Percentiles rank a stretch among this genome's conserved stretches.
Conservation (phyloP, 2,797 vertebrate genomes). For the Danio kyathit region DNA sequence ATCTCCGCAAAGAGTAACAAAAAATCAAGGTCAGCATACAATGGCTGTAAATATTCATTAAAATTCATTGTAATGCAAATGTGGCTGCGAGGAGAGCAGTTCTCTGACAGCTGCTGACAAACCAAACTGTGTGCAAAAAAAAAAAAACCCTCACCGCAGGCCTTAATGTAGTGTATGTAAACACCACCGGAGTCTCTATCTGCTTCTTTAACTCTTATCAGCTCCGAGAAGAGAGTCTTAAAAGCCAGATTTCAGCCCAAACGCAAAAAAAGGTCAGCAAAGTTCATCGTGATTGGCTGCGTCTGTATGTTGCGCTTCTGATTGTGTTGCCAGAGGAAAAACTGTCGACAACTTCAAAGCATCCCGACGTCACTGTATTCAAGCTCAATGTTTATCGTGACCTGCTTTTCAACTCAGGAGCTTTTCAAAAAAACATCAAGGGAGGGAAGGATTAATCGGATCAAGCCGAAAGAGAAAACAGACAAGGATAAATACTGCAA, state of each 20-base stretch:
- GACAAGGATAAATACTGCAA: constrained; percentile 71
- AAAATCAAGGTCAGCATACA: constrained; percentile 81
- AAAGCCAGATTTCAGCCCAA: constrained; percentile 8
- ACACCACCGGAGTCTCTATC: constrained; percentile 18
- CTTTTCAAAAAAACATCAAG: constrained; percentile 72
- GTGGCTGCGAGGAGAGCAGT: constrained; percentile 59
- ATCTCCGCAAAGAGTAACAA: constrained; percentile 73
- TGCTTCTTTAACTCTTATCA: constrained; percentile 7
- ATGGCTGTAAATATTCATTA: constrained; percentile 73
- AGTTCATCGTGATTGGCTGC: constrained; percentile 25
- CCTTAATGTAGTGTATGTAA: constrained; percentile 53
- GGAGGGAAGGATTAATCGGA: constrained; percentile 71
- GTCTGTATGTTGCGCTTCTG: constrained; percentile 56
- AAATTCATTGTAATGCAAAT: constrained; percentile 84
- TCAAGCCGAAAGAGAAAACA: constrained; percentile 69
- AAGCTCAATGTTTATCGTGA: constrained; percentile 78
- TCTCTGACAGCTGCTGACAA: constrained; percentile 79
- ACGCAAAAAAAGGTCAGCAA: constrained; percentile 35
- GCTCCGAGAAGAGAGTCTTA: neutral
- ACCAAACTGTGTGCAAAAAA: constrained; percentile 56
- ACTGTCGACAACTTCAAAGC: constrained; percentile 76
- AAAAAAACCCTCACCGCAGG: constrained; percentile 3
- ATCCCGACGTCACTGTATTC: constrained; percentile 63
- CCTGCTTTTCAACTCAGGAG: constrained; percentile 74
- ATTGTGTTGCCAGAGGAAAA: constrained; percentile 59